Evolutionary conservation across 1,140 invertebrate species (phyloP).

Genomic region (Spodoptera litura): DNA sequence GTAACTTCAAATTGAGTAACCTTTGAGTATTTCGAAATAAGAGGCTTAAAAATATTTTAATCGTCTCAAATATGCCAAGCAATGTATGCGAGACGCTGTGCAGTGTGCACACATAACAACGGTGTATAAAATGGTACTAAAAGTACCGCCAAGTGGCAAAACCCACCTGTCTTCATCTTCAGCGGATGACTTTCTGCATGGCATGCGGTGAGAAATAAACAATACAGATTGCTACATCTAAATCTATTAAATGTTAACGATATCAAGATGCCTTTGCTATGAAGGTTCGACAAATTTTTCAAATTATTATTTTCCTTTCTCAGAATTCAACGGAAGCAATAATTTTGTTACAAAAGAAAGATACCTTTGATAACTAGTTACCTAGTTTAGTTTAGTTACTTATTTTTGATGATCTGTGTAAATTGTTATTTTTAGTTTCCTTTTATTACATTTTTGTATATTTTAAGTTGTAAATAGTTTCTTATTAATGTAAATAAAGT

Average conservation of each 20-base stretch:
- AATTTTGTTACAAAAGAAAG: too few relatives aligned
- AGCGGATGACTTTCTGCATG: constrained; percentile 70
- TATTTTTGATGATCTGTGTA: too few relatives aligned
- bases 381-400: too few relatives aligned
- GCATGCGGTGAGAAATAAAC: constrained; percentile 74
- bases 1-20: too few relatives aligned
- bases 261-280: constrained; percentile 42
- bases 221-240: constrained; percentile 58
- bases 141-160: constrained; percentile 21
- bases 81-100: constrained; percentile 2
- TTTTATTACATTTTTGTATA: too few relatives aligned
- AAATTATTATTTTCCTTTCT: too few relatives aligned
- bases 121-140: neutral
- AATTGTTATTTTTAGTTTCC: too few relatives aligned
- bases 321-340: too few relatives aligned
- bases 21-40: too few relatives aligned
- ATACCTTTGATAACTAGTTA: too few relatives aligned
- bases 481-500: too few relatives aligned
- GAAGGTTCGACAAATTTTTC: neutral
- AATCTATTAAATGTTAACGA: constrained; percentile 49
- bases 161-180: constrained; percentile 78
- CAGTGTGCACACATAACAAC: constrained; percentile 49
- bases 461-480: too few relatives aligned
- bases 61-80: neutral
- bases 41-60: neutral